Percentiles rank a stretch among this genome's conserved stretches.
Evolutionary conservation across 2,797 vertebrate genomes (phyloP).

Genomic region (Tamandua tetradactyla): DNA sequence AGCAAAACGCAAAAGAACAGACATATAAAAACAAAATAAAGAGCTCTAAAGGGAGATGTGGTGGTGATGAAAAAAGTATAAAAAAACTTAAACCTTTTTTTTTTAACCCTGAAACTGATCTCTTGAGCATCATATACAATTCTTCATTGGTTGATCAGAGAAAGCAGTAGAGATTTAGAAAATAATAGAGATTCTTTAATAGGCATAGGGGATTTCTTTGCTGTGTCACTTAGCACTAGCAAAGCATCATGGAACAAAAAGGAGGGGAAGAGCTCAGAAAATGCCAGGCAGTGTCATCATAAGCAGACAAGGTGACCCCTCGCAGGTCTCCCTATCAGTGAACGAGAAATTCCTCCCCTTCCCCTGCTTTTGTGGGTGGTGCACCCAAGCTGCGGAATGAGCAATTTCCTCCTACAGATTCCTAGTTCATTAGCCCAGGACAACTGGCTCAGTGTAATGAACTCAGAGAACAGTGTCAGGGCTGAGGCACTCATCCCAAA

Average conservation of each 20-base stretch:
- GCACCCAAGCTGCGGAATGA: neutral
- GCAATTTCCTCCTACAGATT: neutral
- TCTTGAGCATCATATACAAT: constrained; percentile 65
- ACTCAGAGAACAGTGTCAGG: neutral
- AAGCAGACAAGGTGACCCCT: neutral
- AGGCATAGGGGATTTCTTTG: constrained; percentile 45
- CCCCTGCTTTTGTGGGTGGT: fast-evolving
- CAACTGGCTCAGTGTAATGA: neutral
- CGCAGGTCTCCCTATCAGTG: neutral
- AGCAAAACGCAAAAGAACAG: constrained; percentile 57
- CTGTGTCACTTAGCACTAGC: constrained; percentile 39
- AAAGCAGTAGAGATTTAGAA: constrained; percentile 56
- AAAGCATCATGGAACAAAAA: constrained; percentile 25
- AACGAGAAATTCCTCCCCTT: neutral
- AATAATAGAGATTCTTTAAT: constrained; percentile 55
- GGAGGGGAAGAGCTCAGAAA: neutral
- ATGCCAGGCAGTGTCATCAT: neutral
- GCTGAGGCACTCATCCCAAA: neutral
- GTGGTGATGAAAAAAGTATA: constrained; percentile 40
- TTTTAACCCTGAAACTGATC: constrained; percentile 48
- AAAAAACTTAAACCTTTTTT: constrained; percentile 56
- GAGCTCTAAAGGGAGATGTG: constrained; percentile 62
- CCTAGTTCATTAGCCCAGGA: neutral
- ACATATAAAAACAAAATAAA: constrained; percentile 67
- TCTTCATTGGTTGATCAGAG: constrained; percentile 66